Evolutionary conservation across 92 coral and sea anemone genomes (phyloP).

Genomic region (Epizoanthus illoricatus): DNA sequence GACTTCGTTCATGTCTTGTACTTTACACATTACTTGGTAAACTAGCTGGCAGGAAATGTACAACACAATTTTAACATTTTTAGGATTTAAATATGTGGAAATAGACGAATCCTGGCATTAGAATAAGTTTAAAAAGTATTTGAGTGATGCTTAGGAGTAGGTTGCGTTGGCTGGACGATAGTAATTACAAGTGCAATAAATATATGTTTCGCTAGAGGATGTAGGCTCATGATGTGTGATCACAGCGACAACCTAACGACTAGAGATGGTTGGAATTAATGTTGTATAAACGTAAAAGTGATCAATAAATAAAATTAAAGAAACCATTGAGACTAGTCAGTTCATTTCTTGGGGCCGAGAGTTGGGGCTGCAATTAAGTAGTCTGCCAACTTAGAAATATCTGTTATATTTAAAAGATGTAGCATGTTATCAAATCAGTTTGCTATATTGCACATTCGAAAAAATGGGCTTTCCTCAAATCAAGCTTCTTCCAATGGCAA

Average conservation of each 20-base stretch:
- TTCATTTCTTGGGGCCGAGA: neutral
- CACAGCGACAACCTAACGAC: neutral
- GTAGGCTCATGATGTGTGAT: slow-evolving; percentile 10
- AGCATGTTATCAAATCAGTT: no score
- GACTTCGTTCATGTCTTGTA: slow-evolving; percentile 40
- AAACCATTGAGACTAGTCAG: neutral
- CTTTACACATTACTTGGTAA: slow-evolving; percentile 35
- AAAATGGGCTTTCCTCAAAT: no score
- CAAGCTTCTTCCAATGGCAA: no score
- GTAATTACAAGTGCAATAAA: neutral
- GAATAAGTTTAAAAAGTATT: neutral
- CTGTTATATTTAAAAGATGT: no score
- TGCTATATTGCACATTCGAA: no score
- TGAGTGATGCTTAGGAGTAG: slow-evolving; percentile 19
- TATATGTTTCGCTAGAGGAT: slow-evolving; percentile 14
- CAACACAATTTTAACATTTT: neutral
- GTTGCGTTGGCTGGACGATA: neutral
- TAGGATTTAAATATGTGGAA: neutral
- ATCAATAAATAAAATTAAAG: neutral
- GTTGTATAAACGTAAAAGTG: neutral
- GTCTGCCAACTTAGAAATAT: no score
- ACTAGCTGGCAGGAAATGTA: slow-evolving; percentile 41
- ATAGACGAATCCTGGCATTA: slow-evolving; percentile 3
- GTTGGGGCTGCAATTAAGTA: neutral
- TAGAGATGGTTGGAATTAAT: neutral